Base-by-base conservation (phyloP, 2,797 vertebrate species). In the Brachymystax lenok region DNA sequence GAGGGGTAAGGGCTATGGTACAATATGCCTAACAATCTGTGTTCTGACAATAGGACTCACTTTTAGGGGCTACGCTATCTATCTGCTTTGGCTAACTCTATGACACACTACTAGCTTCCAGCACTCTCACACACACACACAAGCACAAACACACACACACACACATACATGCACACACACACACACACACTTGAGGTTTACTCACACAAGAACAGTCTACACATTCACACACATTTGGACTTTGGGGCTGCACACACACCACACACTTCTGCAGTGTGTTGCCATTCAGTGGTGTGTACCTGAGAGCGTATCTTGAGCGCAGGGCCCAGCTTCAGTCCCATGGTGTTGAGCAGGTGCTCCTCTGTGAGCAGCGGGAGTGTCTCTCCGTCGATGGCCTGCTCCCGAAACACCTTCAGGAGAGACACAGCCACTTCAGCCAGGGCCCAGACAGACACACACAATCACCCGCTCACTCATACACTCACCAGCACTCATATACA, bases 371-470 rank as follows among this genome's bases (percentile, higher is more conserved):
- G 93, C 19, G 97, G 97, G 86, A 99, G 86, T 46, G 98, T 98
- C 94, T 99, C 97, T 0, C 98, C 98, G 0, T 99, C 98, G 3
- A 99, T 99, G 46, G 96, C 96, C 91, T 99, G 98, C 84, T 99
- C 98, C 83, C 95, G 95, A 94, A 99, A 99, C 87, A 98, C 97
- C 98, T 99, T 86, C 75, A 88, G 69, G 85, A 91, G 51, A 63
- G 86, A 92, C 84, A 93, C 90, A 92, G 90, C 89, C 80, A 82
- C 91, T 92, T 93, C 90, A 94, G 90, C 91, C 88, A 86, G 87
- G 86, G 85, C 83, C 86, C 82, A 76, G 74, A 79, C 74, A 80
- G 74, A 77, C 74, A 35, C 82, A 77, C 80, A 79, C 24, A 19
- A 24, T 24, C 13, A 51, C 46, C 52, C 46, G 14, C 46, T n/a